Evolutionary conservation across 1,140 invertebrate genomes (phyloP).

Genomic region (Sminthurides bifidus): DNA sequence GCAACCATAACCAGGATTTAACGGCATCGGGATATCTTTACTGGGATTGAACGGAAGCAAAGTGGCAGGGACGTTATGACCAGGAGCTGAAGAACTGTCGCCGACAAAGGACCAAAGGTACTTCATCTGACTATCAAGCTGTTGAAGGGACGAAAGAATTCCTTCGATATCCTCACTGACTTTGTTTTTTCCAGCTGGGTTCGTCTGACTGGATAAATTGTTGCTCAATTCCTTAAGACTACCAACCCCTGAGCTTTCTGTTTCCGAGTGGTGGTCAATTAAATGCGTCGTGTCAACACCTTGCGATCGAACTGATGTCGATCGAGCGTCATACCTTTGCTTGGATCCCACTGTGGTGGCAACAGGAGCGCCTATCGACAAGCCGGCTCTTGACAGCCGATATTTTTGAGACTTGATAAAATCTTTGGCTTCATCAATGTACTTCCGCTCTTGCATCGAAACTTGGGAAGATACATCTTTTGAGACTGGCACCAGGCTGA

Average conservation of each 20-base stretch:
- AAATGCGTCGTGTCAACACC: background rate
- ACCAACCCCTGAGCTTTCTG: conserved; percentile 28
- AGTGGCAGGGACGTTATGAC: background rate
- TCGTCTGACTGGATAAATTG: background rate
- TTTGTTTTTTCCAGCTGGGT: conserved; percentile 5
- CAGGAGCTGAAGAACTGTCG: background rate
- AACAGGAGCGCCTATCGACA: conserved; percentile 1
- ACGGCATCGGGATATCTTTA: background rate
- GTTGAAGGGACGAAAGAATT: conserved; percentile 17
- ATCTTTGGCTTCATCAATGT: conserved; percentile 20
- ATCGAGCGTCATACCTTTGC: background rate
- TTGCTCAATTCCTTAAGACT: conserved; percentile 14
- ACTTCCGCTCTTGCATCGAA: background rate
- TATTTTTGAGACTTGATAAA: conserved; percentile 21
- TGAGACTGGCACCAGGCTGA: background rate
- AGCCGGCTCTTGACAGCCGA: conserved; percentile 2
- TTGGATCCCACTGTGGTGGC: background rate
- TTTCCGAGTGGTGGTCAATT: conserved; percentile 15
- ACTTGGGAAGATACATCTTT: background rate
- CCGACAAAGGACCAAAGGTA: conserved; percentile 24
- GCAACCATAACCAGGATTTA: conserved; percentile 3
- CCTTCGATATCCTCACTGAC: conserved; percentile 24
- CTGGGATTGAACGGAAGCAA: background rate
- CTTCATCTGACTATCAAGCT: conserved; percentile 28
- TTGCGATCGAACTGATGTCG: background rate